A percentile compares a stretch with the other conserved stretches of the same genome.
Evolutionary conservation across 2,888 invertebrate species (phyloP).

Genomic region (Ormyrus nitidulus): DNA sequence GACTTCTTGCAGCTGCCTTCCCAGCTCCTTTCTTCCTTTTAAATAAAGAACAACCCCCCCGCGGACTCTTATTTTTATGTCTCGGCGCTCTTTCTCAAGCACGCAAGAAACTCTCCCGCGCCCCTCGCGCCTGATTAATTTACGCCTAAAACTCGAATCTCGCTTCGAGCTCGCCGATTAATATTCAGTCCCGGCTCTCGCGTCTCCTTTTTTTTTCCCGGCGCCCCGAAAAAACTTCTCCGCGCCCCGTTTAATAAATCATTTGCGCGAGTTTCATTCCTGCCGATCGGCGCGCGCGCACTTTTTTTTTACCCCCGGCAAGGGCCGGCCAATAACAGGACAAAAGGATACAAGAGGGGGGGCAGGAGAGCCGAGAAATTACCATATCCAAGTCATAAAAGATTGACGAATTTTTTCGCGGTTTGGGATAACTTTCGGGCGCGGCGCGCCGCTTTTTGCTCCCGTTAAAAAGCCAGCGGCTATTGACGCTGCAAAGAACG

Average conservation of each 20-base stretch:
- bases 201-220: slow-evolving; percentile 4
- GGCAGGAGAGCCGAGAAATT: slow-evolving; percentile 13
- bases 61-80: slow-evolving; percentile 13
- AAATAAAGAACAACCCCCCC: slow-evolving; percentile 2
- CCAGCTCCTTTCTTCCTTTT: slow-evolving; percentile 14
- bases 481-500: slow-evolving; percentile 40
- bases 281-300: background rate
- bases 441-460: slow-evolving; percentile 6
- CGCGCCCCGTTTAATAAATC: slow-evolving; percentile 41
- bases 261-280: slow-evolving; percentile 26
- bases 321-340: background rate
- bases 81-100: background rate
- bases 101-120: background rate
- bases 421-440: slow-evolving; percentile 21
- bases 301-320: no score
- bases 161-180: slow-evolving; percentile 49
- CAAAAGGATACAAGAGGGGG: background rate
- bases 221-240: background rate
- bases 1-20: no score
- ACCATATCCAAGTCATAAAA: slow-evolving; percentile 49
- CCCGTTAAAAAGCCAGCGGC: background rate
- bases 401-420: slow-evolving; percentile 47
- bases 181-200: slow-evolving; percentile 37
- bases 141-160: slow-evolving; percentile 43
- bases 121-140: slow-evolving; percentile 46